phyloP scores from a whole-genome alignment of 2,797 vertebrate species.

The Semaprochilodus insignis region DNA sequence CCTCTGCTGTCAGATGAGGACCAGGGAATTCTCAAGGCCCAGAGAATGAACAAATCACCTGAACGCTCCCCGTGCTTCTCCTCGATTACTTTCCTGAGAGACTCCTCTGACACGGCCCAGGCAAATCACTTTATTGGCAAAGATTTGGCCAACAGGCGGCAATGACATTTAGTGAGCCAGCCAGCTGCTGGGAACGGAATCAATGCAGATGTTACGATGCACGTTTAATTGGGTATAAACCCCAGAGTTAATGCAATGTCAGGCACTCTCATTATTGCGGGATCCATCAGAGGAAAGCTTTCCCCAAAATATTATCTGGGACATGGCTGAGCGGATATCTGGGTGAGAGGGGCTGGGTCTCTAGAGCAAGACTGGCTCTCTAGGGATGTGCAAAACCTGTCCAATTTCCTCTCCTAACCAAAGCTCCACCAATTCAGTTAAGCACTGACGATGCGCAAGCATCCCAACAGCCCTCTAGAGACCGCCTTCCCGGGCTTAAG shows the following conservation, averaged over 20 bases:
- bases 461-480: slow-evolving; percentile 12
- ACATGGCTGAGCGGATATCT: slow-evolving; percentile 17
- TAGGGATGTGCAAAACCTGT: background rate
- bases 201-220: slow-evolving; percentile 73
- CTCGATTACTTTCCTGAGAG: slow-evolving; percentile 65
- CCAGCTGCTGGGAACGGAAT: slow-evolving; percentile 70
- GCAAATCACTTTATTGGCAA: slow-evolving; percentile 23
- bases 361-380: background rate
- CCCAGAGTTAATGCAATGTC: slow-evolving; percentile 71
- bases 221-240: slow-evolving; percentile 75
- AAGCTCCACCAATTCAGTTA: slow-evolving; percentile 21
- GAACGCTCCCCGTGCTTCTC: slow-evolving; percentile 62
- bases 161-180: slow-evolving; percentile 72
- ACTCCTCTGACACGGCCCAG: slow-evolving; percentile 50
- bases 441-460: slow-evolving; percentile 6
- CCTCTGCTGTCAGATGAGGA: background rate
- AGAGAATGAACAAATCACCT: slow-evolving; percentile 70
- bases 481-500: background rate
- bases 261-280: slow-evolving; percentile 60
- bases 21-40: slow-evolving; percentile 50
- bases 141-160: slow-evolving; percentile 37
- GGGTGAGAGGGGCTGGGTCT: background rate
- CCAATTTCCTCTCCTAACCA: slow-evolving; percentile 2
- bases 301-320: slow-evolving; percentile 58
- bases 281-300: slow-evolving; percentile 52